Percentiles rank a stretch among this genome's conserved stretches.
Conservation (phyloP, 1,140 invertebrate species). For the Hypothenemus hampei region DNA sequence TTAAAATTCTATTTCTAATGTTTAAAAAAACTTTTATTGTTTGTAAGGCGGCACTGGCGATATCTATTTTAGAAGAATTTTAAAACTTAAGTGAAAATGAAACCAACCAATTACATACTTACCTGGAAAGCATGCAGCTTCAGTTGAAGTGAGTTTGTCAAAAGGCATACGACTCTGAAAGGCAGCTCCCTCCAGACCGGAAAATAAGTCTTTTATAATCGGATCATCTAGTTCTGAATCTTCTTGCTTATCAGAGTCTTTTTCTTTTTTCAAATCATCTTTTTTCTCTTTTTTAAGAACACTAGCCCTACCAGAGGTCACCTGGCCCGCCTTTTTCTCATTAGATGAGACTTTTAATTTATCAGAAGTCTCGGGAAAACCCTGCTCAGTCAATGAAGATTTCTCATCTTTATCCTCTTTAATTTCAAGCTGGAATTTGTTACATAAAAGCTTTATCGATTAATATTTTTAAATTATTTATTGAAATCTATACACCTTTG, state of each 20-base stretch:
- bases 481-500: not conserved
- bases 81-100: too few relatives aligned
- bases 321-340: slow-evolving; percentile 41
- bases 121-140: slow-evolving; percentile 83
- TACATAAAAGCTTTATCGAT: not conserved
- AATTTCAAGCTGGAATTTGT: slow-evolving; percentile 55
- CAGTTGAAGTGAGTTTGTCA: slow-evolving; percentile 91
- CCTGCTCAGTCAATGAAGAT: slow-evolving; percentile 57
- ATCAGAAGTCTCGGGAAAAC: slow-evolving; percentile 56
- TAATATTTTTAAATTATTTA: not conserved
- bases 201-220: slow-evolving; percentile 44
- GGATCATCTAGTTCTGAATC: slow-evolving; percentile 45
- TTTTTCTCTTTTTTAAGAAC: slow-evolving; percentile 47
- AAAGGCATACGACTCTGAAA: slow-evolving; percentile 90
- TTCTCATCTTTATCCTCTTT: slow-evolving; percentile 63
- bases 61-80: slow-evolving; percentile 51
- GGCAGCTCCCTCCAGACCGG: slow-evolving; percentile 83
- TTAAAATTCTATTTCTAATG: slow-evolving; percentile 89
- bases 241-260: slow-evolving; percentile 48
- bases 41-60: slow-evolving; percentile 73
- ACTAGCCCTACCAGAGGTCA: slow-evolving; percentile 43
- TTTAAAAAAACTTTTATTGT: slow-evolving; percentile 89
- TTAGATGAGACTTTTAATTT: slow-evolving; percentile 51
- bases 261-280: slow-evolving; percentile 46
- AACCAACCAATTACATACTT: not conserved